Evolutionary conservation across 2,113 vertebrate genomes (phyloP).

Genomic region (Psephotus haematonotus): DNA sequence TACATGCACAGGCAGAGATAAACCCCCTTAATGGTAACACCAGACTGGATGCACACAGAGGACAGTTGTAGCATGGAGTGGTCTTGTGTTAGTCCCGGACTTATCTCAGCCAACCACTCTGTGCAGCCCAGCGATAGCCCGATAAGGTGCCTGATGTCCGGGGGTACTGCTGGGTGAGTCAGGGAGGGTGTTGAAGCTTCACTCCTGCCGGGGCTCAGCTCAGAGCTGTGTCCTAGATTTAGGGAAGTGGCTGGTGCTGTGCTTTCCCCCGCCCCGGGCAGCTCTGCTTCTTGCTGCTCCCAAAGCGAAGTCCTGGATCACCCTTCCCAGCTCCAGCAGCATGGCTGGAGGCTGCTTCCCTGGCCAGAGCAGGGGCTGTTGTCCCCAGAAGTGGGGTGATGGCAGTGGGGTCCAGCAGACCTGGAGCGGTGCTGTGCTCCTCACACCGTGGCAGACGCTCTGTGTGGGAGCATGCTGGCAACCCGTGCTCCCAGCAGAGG

Average conservation of each 20-base stretch:
- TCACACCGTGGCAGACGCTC: not conserved
- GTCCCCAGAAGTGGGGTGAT: not conserved
- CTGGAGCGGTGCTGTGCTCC: no score
- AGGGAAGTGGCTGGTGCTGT: not conserved
- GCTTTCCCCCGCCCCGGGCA: not conserved
- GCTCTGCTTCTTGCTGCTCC: not conserved
- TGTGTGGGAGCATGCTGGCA: not conserved
- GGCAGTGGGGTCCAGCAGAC: not conserved
- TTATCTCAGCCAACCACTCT: not conserved
- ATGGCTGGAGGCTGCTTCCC: not conserved
- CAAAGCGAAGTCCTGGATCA: not conserved
- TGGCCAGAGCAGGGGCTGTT: fast-evolving
- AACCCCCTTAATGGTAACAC: not conserved
- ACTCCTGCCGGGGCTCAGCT: fast-evolving
- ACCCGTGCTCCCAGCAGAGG: slow-evolving; percentile 28
- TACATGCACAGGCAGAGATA: not conserved
- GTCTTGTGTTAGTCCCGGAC: not conserved
- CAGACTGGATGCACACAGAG: not conserved
- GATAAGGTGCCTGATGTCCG: not conserved
- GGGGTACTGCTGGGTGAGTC: fast-evolving
- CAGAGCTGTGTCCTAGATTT: fast-evolving
- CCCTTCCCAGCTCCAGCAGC: not conserved
- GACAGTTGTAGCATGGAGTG: not conserved
- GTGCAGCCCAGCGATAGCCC: not conserved
- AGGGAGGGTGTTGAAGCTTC: not conserved